Percentiles rank a stretch among this genome's conserved stretches.
phyloP scores from a whole-genome alignment of 92 coral and sea anemone species.

The Bergia sp. region DNA sequence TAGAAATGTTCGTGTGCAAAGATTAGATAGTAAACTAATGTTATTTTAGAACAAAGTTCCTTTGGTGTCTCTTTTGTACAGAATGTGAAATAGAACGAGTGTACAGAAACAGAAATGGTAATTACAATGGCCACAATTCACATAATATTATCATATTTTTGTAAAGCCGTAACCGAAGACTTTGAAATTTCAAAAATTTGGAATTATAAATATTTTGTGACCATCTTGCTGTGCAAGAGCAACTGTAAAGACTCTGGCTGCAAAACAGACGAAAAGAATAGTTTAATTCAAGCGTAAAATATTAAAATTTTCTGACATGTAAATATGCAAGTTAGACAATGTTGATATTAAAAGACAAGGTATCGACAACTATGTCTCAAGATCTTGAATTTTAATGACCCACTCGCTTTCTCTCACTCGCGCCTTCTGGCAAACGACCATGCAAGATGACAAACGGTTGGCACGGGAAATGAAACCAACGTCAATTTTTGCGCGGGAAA shows the following conservation, averaged over 20 bases:
- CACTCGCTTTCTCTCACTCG: background rate
- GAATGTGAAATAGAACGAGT: background rate
- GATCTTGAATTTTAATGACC: constrained; percentile 31
- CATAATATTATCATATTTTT: constrained; percentile 42
- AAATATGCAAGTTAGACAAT: constrained; percentile 38
- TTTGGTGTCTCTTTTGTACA: constrained; percentile 20
- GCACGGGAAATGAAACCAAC: background rate
- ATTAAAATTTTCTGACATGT: constrained; percentile 32
- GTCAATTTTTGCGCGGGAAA: constrained; percentile 19
- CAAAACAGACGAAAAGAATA: background rate
- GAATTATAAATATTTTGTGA: constrained; percentile 21
- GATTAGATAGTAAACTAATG: constrained; percentile 3
- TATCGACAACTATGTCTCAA: constrained; percentile 43
- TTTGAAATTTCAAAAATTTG: constrained; percentile 26
- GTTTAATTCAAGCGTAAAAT: constrained; percentile 44
- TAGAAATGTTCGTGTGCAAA: background rate
- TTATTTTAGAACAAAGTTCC: constrained; percentile 13
- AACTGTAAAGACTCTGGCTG: constrained; percentile 16
- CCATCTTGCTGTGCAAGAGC: constrained; percentile 45
- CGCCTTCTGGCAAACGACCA: constrained; percentile 29
- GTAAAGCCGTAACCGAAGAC: constrained; percentile 45
- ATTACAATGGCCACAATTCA: constrained; percentile 11
- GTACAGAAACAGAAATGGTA: constrained; percentile 41
- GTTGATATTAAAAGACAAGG: constrained; percentile 45
- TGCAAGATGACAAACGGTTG: background rate